These are phyloP conservation scores for Rhadina sibilatrix DNA, from an alignment of 2,113 vertebrate species.

Conservation along the genomic window DNA sequence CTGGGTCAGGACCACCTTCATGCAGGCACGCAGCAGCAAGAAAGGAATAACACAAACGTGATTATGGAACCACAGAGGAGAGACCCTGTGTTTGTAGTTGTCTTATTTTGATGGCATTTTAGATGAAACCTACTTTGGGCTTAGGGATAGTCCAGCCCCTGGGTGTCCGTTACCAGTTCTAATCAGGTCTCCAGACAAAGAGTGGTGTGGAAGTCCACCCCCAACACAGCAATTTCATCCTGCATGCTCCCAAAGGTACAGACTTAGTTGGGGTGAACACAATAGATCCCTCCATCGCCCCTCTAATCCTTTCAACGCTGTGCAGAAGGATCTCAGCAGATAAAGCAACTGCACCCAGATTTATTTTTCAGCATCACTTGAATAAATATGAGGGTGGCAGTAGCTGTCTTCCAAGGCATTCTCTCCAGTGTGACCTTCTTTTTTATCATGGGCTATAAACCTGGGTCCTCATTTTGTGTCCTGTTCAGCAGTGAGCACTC, in stretches of 20 bases:
- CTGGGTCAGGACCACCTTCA: background rate
- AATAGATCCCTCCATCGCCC: background rate
- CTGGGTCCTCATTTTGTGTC: background rate
- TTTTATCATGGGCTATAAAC: background rate
- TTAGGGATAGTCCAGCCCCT: background rate
- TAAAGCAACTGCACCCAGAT: accelerated
- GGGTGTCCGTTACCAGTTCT: background rate
- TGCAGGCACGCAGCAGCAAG: accelerated
- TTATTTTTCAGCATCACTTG: background rate
- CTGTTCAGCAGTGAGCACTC: accelerated
- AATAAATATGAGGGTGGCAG: background rate
- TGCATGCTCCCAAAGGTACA: background rate
- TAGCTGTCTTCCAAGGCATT: background rate
- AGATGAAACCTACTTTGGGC: background rate
- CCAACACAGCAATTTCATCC: background rate
- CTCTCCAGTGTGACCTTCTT: background rate
- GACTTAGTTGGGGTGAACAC: background rate
- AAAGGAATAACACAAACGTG: background rate
- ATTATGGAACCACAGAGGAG: background rate
- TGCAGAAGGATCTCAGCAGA: background rate
- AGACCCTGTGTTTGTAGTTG: background rate
- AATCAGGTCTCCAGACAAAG: background rate
- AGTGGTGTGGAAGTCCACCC: background rate
- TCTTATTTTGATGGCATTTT: background rate
- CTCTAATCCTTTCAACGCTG: background rate